A percentile compares a stretch with the other conserved stretches of the same genome.
phyloP scores from a whole-genome alignment of 1,140 invertebrate species.

The Platyscapa corneri region DNA sequence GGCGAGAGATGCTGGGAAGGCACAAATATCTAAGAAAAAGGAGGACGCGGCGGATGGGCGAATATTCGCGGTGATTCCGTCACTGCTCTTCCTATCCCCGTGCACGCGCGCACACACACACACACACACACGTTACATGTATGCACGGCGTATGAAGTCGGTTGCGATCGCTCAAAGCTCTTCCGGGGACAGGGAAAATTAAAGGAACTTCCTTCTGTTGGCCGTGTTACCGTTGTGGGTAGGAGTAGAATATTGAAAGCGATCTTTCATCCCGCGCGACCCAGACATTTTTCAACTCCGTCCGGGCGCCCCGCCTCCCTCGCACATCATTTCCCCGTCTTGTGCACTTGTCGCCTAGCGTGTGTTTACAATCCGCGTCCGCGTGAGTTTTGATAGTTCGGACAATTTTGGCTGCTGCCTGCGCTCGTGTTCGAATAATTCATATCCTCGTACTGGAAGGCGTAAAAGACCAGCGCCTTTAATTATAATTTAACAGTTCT shows the following conservation, averaged over 20 bases:
- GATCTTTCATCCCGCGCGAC: constrained; percentile 25
- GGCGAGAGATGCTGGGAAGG: not conserved
- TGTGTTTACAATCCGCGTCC: constrained; percentile 47
- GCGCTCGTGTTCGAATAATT: not conserved
- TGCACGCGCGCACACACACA: too few species aligned
- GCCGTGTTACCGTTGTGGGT: not conserved
- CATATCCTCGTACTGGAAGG: not conserved
- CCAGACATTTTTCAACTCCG: constrained; percentile 42
- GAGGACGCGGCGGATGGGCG: not conserved
- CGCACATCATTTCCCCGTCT: not conserved
- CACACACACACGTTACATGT: too few species aligned
- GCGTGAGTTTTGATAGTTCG: constrained; percentile 14
- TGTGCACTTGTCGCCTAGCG: constrained; percentile 47
- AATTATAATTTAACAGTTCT: not conserved
- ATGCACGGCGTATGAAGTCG: not conserved
- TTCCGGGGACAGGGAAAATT: too few species aligned
- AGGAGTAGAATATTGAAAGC: constrained; percentile 36
- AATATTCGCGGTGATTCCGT: constrained; percentile 25
- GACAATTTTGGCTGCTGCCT: not conserved
- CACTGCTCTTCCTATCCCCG: too few species aligned
- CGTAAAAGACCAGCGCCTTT: not conserved
- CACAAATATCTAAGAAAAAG: constrained; percentile 13
- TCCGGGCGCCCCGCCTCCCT: constrained; percentile 37
- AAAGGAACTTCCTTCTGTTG: constrained; percentile 22
- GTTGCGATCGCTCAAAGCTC: constrained; percentile 36